phyloP scores from a whole-genome alignment of 1,140 invertebrate genomes.

The Nasonia vitripennis region DNA sequence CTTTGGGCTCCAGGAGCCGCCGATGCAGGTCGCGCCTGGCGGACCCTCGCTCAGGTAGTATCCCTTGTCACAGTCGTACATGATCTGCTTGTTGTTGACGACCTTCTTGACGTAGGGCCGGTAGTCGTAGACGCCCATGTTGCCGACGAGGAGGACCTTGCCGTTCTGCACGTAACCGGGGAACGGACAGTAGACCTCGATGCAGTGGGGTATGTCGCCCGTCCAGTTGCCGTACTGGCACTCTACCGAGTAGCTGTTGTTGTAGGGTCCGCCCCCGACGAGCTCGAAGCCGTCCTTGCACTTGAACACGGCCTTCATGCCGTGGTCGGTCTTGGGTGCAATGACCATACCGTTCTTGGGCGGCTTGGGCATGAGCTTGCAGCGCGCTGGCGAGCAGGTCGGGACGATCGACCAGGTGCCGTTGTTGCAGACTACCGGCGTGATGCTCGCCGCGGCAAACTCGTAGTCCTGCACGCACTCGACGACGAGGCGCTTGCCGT shows the following conservation, averaged over 20 bases:
- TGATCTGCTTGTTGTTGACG: conserved; percentile 96
- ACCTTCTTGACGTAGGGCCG: conserved; percentile 94
- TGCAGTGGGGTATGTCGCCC: conserved; percentile 87
- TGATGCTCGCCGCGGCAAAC: conserved; percentile 82
- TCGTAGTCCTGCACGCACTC: conserved; percentile 93
- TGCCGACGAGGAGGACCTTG: conserved; percentile 94
- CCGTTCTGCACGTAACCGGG: conserved; percentile 94
- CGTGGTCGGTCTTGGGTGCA: conserved; percentile 96
- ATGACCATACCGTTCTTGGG: conserved; percentile 96
- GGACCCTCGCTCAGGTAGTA: conserved; percentile 91
- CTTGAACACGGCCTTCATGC: conserved; percentile 92
- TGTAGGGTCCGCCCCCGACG: conserved; percentile 77
- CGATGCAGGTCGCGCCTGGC: conserved; percentile 93
- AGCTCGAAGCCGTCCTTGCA: conserved; percentile 94
- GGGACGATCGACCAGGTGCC: conserved; percentile 97
- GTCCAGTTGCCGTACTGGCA: conserved; percentile 97
- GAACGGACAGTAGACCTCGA: conserved; percentile 95
- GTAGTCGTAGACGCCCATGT: conserved; percentile 98
- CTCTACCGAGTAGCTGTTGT: conserved; percentile 79
- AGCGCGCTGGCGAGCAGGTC: conserved; percentile 90
- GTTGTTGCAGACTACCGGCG: conserved; percentile 91
- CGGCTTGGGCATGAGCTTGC: conserved; percentile 90
- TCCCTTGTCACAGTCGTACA: conserved; percentile 96
- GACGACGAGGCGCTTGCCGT: conserved; percentile 90
- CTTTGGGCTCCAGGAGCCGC: conserved; percentile 90